phyloP scores from a whole-genome alignment of 2,113 vertebrate genomes.

The Rhineura floridana region DNA sequence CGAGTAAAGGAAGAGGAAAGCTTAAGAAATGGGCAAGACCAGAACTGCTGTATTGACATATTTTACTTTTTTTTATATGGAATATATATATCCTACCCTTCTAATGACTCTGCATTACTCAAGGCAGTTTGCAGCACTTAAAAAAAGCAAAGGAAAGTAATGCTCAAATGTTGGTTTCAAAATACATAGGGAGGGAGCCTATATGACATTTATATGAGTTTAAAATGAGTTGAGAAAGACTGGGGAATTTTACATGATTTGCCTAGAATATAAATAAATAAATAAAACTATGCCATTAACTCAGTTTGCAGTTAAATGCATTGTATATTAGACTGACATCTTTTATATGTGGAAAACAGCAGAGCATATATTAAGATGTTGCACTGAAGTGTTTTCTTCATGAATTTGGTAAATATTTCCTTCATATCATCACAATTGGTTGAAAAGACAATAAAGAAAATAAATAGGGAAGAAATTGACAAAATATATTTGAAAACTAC shows the following conservation, averaged over 20 bases:
- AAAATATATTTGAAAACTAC: neutral
- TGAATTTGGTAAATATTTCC: neutral
- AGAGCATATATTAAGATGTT: constrained; percentile 15
- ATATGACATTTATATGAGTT: neutral
- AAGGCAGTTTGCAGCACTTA: too few relatives aligned
- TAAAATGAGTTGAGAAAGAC: neutral
- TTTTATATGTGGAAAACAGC: neutral
- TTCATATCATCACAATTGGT: constrained; percentile 22
- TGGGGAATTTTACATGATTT: neutral
- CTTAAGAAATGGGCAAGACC: neutral
- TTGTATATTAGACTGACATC: neutral
- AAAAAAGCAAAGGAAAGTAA: neutral
- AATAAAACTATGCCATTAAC: constrained; percentile 10
- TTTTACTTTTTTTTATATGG: too few relatives aligned
- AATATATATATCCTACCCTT: too few relatives aligned
- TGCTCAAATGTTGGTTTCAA: neutral
- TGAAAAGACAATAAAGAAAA: constrained; percentile 14
- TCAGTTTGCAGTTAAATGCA: neutral
- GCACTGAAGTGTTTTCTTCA: neutral
- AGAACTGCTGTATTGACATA: too few relatives aligned
- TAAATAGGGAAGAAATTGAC: neutral
- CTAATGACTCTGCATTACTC: too few relatives aligned
- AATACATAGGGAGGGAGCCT: neutral
- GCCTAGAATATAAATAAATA: neutral
- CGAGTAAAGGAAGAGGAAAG: too few relatives aligned